Percentiles rank a stretch among this genome's conserved stretches.
phyloP scores from a whole-genome alignment of 1,140 invertebrate genomes.

The Bradysia coprophila region DNA sequence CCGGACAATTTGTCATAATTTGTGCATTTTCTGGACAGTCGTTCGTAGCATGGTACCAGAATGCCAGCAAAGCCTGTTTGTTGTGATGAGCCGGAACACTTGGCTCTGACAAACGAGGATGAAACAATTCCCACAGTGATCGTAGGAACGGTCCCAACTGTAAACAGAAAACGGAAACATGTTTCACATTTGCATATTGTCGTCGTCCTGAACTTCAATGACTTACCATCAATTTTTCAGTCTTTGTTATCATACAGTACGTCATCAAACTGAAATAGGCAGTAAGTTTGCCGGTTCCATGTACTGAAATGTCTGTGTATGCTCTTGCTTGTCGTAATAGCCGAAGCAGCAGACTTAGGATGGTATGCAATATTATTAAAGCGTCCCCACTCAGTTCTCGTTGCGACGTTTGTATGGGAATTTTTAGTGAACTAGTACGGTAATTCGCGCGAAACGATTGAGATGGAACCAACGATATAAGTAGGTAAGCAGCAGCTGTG shows the following conservation, averaged over 20 bases:
- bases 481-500: constrained; percentile 61
- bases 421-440: constrained; percentile 25
- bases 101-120: constrained; percentile 86
- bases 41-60: constrained; percentile 81
- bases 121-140: constrained; percentile 84
- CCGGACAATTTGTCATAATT: constrained; percentile 59
- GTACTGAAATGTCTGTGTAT: constrained; percentile 66
- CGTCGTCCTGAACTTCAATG: constrained; percentile 5
- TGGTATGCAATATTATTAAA: constrained; percentile 60
- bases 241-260: constrained; percentile 73
- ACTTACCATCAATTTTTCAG: constrained; percentile 80
- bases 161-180: constrained; percentile 13
- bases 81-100: constrained; percentile 88
- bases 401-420: constrained; percentile 5
- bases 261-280: constrained; percentile 81
- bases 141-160: constrained; percentile 76
- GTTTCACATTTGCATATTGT: constrained; percentile 1
- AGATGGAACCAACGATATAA: constrained; percentile 76
- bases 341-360: constrained; percentile 59
- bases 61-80: constrained; percentile 78
- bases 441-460: constrained; percentile 75
- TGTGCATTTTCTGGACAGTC: constrained; percentile 87
- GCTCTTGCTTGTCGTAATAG: constrained; percentile 63
- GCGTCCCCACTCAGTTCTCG: constrained; percentile 46
- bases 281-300: constrained; percentile 79